These are phyloP conservation scores for Melanaphis sacchari DNA, from an alignment of 1,140 invertebrate genomes.

Conservation along the genomic window DNA sequence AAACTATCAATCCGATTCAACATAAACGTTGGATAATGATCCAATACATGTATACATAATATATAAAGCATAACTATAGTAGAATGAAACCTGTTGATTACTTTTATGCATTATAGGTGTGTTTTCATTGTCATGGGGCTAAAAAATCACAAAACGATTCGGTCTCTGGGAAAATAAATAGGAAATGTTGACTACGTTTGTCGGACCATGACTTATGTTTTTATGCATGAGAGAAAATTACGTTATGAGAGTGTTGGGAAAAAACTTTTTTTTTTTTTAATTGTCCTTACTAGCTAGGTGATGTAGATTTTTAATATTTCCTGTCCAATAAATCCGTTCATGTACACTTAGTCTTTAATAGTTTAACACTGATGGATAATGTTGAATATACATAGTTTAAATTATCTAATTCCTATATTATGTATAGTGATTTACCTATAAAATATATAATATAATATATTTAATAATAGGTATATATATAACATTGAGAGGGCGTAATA, in stretches of 20 bases:
- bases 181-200: conserved; percentile 48
- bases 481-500: background rate
- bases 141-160: conserved; percentile 54
- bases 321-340: conserved; percentile 52
- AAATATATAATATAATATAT: too few relatives aligned
- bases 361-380: background rate
- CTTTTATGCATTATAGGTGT: background rate
- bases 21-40: background rate
- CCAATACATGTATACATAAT: background rate
- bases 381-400: background rate
- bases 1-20: background rate
- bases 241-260: conserved; percentile 4
- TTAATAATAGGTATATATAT: background rate
- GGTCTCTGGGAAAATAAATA: conserved; percentile 55
- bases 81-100: conserved; percentile 30
- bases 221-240: conserved; percentile 54
- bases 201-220: conserved; percentile 55
- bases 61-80: background rate
- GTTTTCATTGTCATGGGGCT: conserved; percentile 30
- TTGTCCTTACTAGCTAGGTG: conserved; percentile 10
- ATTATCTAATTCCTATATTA: background rate
- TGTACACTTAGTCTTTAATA: background rate
- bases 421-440: background rate
- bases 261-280: conserved; percentile 31
- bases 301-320: conserved; percentile 44